Evolutionary conservation across 2,797 vertebrate genomes (phyloP).

Genomic region (Onychomys torridus): DNA sequence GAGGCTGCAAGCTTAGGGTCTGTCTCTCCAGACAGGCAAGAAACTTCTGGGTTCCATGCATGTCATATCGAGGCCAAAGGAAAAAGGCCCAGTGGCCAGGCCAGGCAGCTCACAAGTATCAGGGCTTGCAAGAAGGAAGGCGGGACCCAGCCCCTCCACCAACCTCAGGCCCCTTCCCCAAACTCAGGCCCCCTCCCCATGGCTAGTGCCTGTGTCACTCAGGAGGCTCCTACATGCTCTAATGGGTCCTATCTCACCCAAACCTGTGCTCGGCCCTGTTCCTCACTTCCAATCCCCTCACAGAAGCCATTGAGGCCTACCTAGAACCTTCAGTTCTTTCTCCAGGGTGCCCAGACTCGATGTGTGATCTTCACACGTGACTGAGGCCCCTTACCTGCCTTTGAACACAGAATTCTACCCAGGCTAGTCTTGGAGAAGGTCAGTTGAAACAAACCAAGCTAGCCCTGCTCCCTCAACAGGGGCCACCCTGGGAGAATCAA

Average conservation of each 20-base stretch:
- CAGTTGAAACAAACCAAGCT: not conserved
- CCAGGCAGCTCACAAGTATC: not conserved
- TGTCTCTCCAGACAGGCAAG: not conserved
- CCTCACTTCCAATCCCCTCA: not conserved
- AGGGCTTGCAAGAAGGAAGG: no score
- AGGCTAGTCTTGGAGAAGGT: not conserved
- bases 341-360: no score
- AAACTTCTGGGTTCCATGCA: not conserved
- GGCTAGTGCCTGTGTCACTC: accelerated
- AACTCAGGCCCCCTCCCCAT: no score
- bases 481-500: no score
- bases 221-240: not conserved
- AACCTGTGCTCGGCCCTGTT: no score
- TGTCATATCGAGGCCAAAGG: accelerated
- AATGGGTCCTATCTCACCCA: not conserved
- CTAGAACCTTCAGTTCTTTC: no score
- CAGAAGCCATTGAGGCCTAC: no score
- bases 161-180: not conserved
- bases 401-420: not conserved
- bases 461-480: not conserved
- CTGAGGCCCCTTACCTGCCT: no score
- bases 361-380: not conserved
- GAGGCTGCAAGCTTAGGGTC: not conserved
- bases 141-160: not conserved
- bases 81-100: not conserved